Evolutionary conservation across 2,113 vertebrate genomes (phyloP), one percentile per base, ranked within the genome.

Genomic region (Gambusia holbrooki): DNA sequence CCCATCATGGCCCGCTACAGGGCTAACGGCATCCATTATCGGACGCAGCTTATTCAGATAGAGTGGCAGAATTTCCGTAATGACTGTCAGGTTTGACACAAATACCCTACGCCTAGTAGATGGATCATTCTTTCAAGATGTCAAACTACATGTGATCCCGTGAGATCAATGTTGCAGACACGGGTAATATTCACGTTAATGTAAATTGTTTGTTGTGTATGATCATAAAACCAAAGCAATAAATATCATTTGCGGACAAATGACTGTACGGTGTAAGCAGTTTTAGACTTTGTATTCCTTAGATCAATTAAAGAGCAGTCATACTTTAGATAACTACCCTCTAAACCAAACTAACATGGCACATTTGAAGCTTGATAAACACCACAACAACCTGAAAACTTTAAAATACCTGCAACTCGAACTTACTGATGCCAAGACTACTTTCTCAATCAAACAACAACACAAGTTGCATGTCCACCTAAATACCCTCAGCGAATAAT

Each of bases 1-100:
- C 90, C 88, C 78, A 29, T 30, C 25, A 30, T 37, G 84, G 89
- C 84, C 81, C 78, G 74, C 88, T 87, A 66, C 32, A 1, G 60
- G 4, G 81, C 83, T 89, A 85, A 8, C 76, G 25, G 83, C 37
- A 73, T 83, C 90, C 87, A 89, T 89, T 90, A 89, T 89, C 89
- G 90, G 89, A 92, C 90, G 65, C 61, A 0, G 0, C 30, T 14
- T 28, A 22, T 29, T 79, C 1, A 0, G 42, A 54, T 48, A 17
- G 14, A 7, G 3, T 45, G 5, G 5, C 45, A n/a, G 51, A 25
- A 25, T 58, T 10, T 58, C 10, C 19, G 19, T 19, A 25, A 58
- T 1, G 8, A 7, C 51, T n/a, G 22, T 58, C 51, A 58, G 25
- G 17, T 17, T 58, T 25, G 17, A 58, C 51, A 25, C 7, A 58